Percentiles rank a stretch among this genome's conserved stretches.
These are phyloP conservation scores for Petrocephalus sullivani DNA, from an alignment of 2,797 vertebrate species.

Conservation along the genomic window DNA sequence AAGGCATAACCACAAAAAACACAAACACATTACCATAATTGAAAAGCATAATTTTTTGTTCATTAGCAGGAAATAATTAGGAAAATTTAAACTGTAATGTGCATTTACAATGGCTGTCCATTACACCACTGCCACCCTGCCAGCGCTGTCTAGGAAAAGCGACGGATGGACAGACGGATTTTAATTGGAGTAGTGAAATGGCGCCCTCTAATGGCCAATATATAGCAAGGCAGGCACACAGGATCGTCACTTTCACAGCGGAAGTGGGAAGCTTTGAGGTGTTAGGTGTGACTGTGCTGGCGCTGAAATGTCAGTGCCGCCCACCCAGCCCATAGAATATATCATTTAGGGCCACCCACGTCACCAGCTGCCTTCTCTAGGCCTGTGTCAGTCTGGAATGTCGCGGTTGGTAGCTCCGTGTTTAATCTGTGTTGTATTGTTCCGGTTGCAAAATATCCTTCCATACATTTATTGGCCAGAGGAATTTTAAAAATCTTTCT, in stretches of 20 bases:
- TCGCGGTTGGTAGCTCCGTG: background rate
- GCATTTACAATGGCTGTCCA: background rate
- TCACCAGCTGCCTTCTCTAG: background rate
- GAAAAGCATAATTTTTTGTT: background rate
- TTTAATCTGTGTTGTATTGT: background rate
- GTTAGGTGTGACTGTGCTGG: background rate
- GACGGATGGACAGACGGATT: background rate
- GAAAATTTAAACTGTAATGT: background rate
- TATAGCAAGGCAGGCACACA: background rate
- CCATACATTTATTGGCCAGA: background rate
- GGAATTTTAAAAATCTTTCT: background rate
- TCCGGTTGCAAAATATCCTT: background rate
- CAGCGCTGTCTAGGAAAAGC: background rate
- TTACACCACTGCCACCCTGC: background rate
- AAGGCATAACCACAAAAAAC: background rate
- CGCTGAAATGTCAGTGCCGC: background rate
- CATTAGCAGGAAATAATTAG: background rate
- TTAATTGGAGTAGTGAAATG: background rate
- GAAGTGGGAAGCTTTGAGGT: background rate
- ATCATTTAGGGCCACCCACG: background rate
- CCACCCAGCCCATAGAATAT: background rate
- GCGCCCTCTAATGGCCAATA: background rate
- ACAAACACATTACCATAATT: background rate
- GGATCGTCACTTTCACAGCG: background rate
- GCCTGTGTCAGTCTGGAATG: background rate